phyloP scores from a whole-genome alignment of 2,113 vertebrate genomes.

The Acrocephalus kingi region DNA sequence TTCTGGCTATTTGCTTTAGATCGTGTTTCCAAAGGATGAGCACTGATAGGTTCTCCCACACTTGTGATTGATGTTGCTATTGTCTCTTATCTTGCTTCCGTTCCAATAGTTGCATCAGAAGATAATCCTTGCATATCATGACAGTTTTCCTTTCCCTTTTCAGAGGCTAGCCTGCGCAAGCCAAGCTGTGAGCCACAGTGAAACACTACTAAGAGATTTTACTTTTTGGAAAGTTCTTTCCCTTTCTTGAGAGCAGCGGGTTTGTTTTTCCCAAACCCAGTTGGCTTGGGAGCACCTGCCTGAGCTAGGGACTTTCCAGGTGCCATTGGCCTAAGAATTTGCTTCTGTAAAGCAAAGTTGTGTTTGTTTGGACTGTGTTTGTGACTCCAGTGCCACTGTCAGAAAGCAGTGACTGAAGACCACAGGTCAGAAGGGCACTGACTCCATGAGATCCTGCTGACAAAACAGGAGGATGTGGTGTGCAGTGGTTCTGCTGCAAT shows the following conservation, averaged over 20 bases:
- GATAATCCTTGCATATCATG: neutral
- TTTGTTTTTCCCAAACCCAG: neutral
- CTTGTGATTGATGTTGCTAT: neutral
- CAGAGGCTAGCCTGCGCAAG: neutral
- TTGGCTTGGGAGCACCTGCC: neutral
- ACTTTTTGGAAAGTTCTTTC: neutral
- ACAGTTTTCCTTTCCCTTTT: neutral
- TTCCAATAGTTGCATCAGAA: neutral
- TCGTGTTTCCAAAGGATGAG: neutral
- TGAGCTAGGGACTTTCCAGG: neutral
- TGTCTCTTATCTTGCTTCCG: neutral
- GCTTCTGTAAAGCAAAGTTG: neutral
- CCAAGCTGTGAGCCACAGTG: neutral
- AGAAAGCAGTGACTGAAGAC: neutral
- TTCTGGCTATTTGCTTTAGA: neutral
- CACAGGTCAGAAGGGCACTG: neutral
- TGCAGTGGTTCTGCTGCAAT: neutral
- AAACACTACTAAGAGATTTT: neutral
- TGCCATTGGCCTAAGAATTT: neutral
- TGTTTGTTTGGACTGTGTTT: neutral
- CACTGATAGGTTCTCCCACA: neutral
- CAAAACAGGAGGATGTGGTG: neutral
- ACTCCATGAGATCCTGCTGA: neutral
- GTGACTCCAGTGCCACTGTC: neutral
- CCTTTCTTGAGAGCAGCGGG: rapidly evolving